phyloP scores from a whole-genome alignment of 92 coral and sea anemone genomes.

The Zoanthus gigantus region DNA sequence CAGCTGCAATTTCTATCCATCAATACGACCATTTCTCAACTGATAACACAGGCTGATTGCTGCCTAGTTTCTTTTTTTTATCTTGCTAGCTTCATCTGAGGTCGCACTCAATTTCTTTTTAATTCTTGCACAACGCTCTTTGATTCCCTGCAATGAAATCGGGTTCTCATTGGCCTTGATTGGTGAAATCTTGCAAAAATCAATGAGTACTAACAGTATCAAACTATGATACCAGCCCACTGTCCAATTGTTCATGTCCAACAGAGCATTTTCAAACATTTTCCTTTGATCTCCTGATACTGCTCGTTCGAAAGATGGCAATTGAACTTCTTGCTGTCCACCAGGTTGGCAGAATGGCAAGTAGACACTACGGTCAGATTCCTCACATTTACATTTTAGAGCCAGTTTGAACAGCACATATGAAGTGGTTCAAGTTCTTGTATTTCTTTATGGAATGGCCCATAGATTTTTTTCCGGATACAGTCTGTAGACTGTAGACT shows the following conservation, averaged over 20 bases:
- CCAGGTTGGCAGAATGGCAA: conserved; percentile 29
- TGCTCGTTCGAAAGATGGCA: background rate
- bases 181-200: background rate
- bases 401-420: conserved; percentile 33
- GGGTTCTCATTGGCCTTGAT: conserved; percentile 40
- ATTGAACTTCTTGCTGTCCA: conserved; percentile 12
- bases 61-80: conserved; percentile 12
- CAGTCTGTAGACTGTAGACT: conserved; percentile 1
- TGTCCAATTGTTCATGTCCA: background rate
- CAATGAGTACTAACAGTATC: background rate
- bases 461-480: background rate
- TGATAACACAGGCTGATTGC: background rate
- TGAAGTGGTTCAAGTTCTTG: conserved; percentile 24
- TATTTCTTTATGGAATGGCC: conserved; percentile 6
- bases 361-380: conserved; percentile 18
- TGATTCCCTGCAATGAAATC: conserved; percentile 1
- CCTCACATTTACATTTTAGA: conserved; percentile 1
- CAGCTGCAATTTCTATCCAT: background rate
- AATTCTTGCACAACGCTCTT: conserved; percentile 11
- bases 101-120: conserved; percentile 25
- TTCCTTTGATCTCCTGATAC: background rate
- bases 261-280: background rate
- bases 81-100: background rate
- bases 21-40: too few relatives aligned
- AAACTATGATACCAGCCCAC: background rate